Percentiles rank a stretch among this genome's conserved stretches.
These are phyloP conservation scores for Threskiornis aethiopicus DNA, from an alignment of 2,797 vertebrate species.

Conservation along the genomic window DNA sequence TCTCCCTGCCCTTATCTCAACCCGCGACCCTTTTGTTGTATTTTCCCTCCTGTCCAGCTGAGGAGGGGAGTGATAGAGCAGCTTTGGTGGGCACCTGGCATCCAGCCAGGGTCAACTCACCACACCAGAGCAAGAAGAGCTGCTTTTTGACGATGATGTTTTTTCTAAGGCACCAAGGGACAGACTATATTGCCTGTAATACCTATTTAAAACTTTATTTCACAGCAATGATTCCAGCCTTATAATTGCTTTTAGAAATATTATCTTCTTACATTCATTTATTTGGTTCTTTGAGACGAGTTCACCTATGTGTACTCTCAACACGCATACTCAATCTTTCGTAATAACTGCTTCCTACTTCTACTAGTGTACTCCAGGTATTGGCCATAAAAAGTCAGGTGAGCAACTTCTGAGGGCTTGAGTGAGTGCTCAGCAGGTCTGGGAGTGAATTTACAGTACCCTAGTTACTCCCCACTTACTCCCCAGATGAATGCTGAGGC, in stretches of 20 bases:
- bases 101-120: neutral
- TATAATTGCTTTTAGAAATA: constrained; percentile 61
- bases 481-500: neutral
- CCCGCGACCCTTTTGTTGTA: neutral
- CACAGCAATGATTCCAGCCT: constrained; percentile 47
- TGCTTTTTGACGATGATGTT: constrained; percentile 13
- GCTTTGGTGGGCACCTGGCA: neutral
- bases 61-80: neutral
- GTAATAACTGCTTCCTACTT: constrained; percentile 51
- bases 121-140: neutral
- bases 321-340: neutral
- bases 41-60: neutral
- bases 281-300: constrained; percentile 36
- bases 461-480: neutral
- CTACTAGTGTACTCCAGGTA: constrained; percentile 9
- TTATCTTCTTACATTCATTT: constrained; percentile 36
- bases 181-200: constrained; percentile 38
- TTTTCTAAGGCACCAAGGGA: neutral
- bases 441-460: neutral
- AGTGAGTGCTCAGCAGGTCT: neutral
- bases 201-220: constrained; percentile 67
- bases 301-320: constrained; percentile 38
- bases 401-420: neutral
- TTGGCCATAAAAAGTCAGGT: neutral
- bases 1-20: neutral